Evolutionary conservation across 2,888 invertebrate genomes (phyloP).

Genomic region (Macaria notata): DNA sequence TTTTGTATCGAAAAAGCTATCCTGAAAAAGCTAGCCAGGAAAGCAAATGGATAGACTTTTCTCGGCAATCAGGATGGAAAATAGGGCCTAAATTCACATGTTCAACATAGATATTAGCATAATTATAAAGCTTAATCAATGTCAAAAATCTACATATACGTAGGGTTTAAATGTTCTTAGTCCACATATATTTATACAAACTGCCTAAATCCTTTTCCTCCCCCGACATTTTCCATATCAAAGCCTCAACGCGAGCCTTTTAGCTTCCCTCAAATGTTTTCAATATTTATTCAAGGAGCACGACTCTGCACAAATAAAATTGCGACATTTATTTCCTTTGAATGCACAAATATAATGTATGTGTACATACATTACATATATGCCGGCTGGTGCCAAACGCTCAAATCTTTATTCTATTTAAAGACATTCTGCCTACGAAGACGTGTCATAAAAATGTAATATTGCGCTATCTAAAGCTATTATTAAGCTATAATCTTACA

Average conservation of each 20-base stretch:
- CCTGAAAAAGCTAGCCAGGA: too few relatives aligned
- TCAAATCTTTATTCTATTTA: conserved; percentile 26
- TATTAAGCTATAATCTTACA: background rate
- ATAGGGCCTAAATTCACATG: too few relatives aligned
- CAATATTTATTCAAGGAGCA: conserved; percentile 10
- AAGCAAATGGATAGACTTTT: too few relatives aligned
- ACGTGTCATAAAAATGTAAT: conserved; percentile 5
- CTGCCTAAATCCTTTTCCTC: background rate
- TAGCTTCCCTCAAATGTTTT: conserved; percentile 4
- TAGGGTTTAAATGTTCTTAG: too few relatives aligned
- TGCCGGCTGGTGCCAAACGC: conserved; percentile 26
- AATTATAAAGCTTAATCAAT: too few relatives aligned
- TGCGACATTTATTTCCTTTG: conserved; percentile 24
- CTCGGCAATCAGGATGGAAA: too few relatives aligned
- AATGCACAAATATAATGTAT: conserved; percentile 30
- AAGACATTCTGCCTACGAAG: conserved; percentile 19
- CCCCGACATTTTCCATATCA: conserved; percentile 1
- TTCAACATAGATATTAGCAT: too few relatives aligned
- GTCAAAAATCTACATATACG: too few relatives aligned
- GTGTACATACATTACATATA: conserved; percentile 2
- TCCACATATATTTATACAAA: too few relatives aligned
- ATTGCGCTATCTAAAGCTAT: background rate
- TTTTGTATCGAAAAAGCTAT: too few relatives aligned
- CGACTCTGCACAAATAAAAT: conserved; percentile 7
- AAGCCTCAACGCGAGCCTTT: conserved; percentile 1